phyloP scores from a whole-genome alignment of 64 coral and sea anemone species.

The Pocillopora verrucosa region DNA sequence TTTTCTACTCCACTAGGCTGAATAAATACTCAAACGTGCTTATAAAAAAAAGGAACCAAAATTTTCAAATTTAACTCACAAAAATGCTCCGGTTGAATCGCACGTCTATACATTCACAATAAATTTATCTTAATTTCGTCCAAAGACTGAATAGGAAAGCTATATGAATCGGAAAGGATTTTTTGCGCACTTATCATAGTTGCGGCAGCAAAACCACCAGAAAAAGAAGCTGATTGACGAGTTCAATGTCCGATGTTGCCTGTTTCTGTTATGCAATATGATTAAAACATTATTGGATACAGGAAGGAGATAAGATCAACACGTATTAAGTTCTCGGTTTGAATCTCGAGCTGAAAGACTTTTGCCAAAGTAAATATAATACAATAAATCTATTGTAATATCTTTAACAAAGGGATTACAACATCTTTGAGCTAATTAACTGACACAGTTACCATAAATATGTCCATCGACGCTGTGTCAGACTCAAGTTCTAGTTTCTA shows the following conservation, averaged over 20 bases:
- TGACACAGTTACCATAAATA: background rate
- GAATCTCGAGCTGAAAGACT: too few species aligned
- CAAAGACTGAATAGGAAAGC: background rate
- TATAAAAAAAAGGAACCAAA: background rate
- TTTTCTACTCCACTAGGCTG: too few species aligned
- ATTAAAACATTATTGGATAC: background rate
- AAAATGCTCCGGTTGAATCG: background rate
- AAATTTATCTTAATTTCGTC: background rate
- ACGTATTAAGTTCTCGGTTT: background rate
- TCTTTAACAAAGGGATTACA: too few species aligned
- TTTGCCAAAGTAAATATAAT: too few species aligned
- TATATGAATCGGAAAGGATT: constrained; percentile 3
- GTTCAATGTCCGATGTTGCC: background rate
- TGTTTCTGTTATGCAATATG: too few species aligned
- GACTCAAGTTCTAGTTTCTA: background rate
- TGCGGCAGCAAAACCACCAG: background rate
- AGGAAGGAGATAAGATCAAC: background rate
- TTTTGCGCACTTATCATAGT: background rate
- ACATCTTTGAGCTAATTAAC: background rate
- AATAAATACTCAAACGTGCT: too few species aligned
- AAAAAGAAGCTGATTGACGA: background rate
- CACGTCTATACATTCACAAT: background rate
- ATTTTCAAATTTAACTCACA: background rate
- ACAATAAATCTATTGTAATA: too few species aligned
- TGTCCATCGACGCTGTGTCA: background rate